Evolutionary conservation across 37 sponge, comb jelly and placozoan genomes (phyloP).

Genomic region (Diacarnus erythraeanus): DNA sequence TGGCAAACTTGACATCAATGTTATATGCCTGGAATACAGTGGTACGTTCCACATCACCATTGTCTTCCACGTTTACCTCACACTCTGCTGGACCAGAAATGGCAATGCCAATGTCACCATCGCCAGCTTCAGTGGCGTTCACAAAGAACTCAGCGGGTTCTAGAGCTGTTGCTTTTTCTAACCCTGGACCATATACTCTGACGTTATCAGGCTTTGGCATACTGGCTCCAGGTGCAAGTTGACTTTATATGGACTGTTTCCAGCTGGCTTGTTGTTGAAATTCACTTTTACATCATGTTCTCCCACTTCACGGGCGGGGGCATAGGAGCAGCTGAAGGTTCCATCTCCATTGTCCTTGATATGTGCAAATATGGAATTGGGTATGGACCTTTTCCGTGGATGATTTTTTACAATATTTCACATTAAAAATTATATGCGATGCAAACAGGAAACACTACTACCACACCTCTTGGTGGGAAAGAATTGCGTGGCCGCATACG

Average conservation of each 20-base stretch:
- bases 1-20: conserved; percentile 77
- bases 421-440: too few relatives aligned
- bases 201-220: conserved; percentile 60
- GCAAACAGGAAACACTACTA: too few relatives aligned
- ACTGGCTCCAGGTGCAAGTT: conserved; percentile 34
- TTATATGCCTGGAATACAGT: conserved; percentile 70
- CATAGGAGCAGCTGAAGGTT: conserved; percentile 56
- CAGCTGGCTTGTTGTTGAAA: conserved; percentile 55
- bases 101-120: conserved; percentile 64
- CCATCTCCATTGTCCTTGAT: conserved; percentile 29
- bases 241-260: conserved; percentile 68
- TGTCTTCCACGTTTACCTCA: conserved; percentile 22
- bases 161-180: conserved; percentile 63
- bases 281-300: conserved; percentile 54
- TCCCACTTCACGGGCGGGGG: conserved; percentile 51
- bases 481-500: too few relatives aligned
- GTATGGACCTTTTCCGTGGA: too few relatives aligned
- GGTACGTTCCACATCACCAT: conserved; percentile 31
- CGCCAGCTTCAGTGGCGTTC: conserved; percentile 79
- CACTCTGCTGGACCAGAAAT: conserved; percentile 63
- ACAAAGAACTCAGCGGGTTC: conserved; percentile 65
- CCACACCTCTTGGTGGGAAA: too few relatives aligned
- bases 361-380: conserved; percentile 26
- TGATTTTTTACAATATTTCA: too few relatives aligned
- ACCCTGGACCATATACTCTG: conserved; percentile 83